Base-by-base conservation (phyloP, 2,797 vertebrate genomes). In the Prunella strophiata region DNA sequence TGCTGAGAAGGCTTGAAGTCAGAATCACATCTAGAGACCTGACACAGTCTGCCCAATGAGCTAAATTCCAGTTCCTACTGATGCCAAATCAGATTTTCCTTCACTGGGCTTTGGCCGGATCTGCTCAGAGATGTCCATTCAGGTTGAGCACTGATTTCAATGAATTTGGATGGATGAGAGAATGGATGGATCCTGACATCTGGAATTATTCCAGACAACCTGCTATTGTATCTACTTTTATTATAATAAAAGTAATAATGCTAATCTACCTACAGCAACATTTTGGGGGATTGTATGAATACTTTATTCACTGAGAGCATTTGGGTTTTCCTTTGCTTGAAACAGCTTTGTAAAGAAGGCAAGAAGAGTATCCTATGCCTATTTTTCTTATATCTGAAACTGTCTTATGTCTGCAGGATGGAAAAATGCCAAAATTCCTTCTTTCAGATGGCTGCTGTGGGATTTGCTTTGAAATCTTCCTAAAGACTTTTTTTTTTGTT, bases 361-460 rank as follows among this genome's bases (percentile, higher is more conserved):
- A 83, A 78, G 38, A 18, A 76, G n/a, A 76, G 6, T 45, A 91
- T 75, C 65, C 77, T 66, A 73, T 14, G 13, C 21, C 16, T 90
- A 16, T 88, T 87, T 93, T 95, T 88, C 66, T 85, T 79, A 55
- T 9, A 82, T 73, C 10, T 2, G 54, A 70, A 87, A 87, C 30
- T 59, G 54, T 65, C 42, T 90, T 76, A 55, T 9, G 21, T 47
- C 47, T 87, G 92, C 61, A 74, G 59, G 77, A 80, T 85, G 71
- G 59, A 94, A 22, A 93, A 61, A 89, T 65, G 63, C 36, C 90
- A 87, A 77, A 86, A 90, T 90, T 91, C 43, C 47, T 74, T 92
- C 62, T 76, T 95, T 94, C 52, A 87, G 42, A 43, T 90, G 55
- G 87, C 57, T 89, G 47, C n/a, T 74, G 43, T 58, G 25, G 68